Conservation (phyloP, 1,140 invertebrate genomes). For the Zophobas morio region DNA sequence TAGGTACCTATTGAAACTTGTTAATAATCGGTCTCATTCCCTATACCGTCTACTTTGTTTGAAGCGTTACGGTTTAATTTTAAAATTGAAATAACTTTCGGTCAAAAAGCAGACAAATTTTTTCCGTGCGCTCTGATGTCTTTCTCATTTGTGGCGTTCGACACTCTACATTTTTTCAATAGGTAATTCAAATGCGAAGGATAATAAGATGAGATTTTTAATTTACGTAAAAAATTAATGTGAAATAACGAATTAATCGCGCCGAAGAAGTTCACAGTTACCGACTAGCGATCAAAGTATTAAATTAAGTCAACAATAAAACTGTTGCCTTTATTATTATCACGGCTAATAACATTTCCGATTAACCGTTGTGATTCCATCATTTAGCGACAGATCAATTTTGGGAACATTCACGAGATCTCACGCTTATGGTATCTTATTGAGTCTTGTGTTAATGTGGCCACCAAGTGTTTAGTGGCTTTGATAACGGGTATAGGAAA, state of each 20-base stretch:
- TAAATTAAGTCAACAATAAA: conserved; percentile 38
- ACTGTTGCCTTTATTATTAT: conserved; percentile 29
- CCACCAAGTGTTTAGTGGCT: no score
- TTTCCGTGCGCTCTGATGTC: conserved; percentile 1
- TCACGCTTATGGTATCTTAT: not conserved
- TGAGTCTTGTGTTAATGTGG: not conserved
- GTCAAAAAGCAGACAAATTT: conserved; percentile 13
- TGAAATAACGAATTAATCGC: conserved; percentile 32
- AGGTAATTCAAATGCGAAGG: conserved; percentile 9
- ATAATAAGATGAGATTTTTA: conserved; percentile 28
- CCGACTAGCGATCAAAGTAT: conserved; percentile 15
- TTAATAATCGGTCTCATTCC: conserved; percentile 44
- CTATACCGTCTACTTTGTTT: conserved; percentile 13
- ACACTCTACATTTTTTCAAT: conserved; percentile 16
- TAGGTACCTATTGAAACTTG: conserved; percentile 45
- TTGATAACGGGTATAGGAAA: no score
- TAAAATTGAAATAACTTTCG: conserved; percentile 39
- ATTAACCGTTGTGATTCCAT: conserved; percentile 24
- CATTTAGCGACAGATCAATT: conserved; percentile 28
- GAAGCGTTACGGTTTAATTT: conserved; percentile 47
- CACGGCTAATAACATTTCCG: conserved; percentile 9
- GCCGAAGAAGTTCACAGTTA: not conserved
- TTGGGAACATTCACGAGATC: not conserved
- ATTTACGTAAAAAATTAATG: conserved; percentile 8
- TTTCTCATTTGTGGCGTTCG: conserved; percentile 20